Evolutionary conservation across 2,888 invertebrate genomes (phyloP), one percentile per base, ranked within the genome.

Genomic region (Piscicola geometra): DNA sequence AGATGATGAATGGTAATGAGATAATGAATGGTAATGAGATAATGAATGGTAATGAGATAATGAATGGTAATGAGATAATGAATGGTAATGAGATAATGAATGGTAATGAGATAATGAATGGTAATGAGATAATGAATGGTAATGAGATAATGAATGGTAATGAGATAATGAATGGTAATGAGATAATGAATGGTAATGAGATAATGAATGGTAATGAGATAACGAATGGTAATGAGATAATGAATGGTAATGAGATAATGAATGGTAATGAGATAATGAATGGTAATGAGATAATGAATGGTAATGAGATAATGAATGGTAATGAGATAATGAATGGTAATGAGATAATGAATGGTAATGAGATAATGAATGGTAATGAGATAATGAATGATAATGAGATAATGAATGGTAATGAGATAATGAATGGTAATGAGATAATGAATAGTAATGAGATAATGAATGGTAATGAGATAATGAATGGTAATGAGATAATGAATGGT

Each of bases 1-100:
- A 47, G 12, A 9, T 35, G 36, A 41, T 41, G 41, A 41, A 41
- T 41, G 41, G 9, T 41, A 41, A n/a, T n/a, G 30, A 41, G 32
- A 64, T 64, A 28, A n/a, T n/a, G n/a, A 50, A 15, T 50, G n/a
- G n/a, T 50, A 50, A n/a, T n/a, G n/a, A n/a, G n/a, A n/a, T n/a
- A 50, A n/a, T n/a, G n/a, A 64, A n/a, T 64, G n/a, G 12, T 64
- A 64, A 64, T 64, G n/a, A 25, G 25, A 64, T 15, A 15, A 64
- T 15, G 9, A 64, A 64, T n/a, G n/a, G n/a, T n/a, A n/a, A n/a
- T n/a, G n/a, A n/a, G n/a, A n/a, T n/a, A 12, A 67, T 30, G 15
- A 67, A 67, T 67, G 30, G 30, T 67, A 67, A 67, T 30, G 21
- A 21, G 35, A 67, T 30, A 47, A 75, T n/a, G 25, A 36, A 32